A percentile compares a stretch with the other conserved stretches of the same genome.
Conservation (phyloP, 1,140 invertebrate genomes). For the Aradophagus sp. region DNA sequence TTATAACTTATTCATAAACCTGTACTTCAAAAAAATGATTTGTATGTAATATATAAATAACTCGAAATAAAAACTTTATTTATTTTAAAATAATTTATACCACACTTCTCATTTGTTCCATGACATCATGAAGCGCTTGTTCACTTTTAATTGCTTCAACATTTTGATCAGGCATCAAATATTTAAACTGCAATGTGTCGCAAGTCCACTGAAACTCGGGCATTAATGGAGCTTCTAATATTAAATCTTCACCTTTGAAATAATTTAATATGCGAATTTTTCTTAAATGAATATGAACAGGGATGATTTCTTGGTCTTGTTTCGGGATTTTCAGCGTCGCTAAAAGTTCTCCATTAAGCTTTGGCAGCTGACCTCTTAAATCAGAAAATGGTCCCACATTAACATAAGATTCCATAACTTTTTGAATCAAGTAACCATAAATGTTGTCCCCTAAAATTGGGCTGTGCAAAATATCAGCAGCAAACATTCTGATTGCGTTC, state of each 20-base stretch:
- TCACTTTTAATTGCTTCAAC: too few species aligned
- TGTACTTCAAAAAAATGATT: too few species aligned
- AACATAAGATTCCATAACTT: conserved; percentile 64
- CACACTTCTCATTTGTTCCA: too few species aligned
- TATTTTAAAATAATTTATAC: too few species aligned
- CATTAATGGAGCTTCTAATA: conserved; percentile 65
- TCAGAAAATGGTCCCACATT: conserved; percentile 64
- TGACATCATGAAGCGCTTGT: too few species aligned
- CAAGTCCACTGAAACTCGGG: conserved; percentile 71
- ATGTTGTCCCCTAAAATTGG: conserved; percentile 73
- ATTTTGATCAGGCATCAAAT: conserved; percentile 9
- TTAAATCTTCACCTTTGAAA: conserved; percentile 47
- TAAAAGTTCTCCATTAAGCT: conserved; percentile 55
- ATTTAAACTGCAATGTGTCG: conserved; percentile 46
- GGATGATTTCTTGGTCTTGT: conserved; percentile 62
- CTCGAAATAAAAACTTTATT: too few species aligned
- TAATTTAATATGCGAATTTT: conserved; percentile 57
- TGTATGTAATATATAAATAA: too few species aligned
- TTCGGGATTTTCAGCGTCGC: conserved; percentile 34
- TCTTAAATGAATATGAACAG: conserved; percentile 69
- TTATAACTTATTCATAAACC: too few species aligned
- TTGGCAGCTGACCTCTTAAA: conserved; percentile 41
- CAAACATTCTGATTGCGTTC: conserved; percentile 69
- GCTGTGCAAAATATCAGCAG: conserved; percentile 63
- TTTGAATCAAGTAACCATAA: conserved; percentile 66